Evolutionary conservation across 2,888 invertebrate species (phyloP), one percentile per base, ranked within the genome.

Genomic region (Nomada ferruginata): DNA sequence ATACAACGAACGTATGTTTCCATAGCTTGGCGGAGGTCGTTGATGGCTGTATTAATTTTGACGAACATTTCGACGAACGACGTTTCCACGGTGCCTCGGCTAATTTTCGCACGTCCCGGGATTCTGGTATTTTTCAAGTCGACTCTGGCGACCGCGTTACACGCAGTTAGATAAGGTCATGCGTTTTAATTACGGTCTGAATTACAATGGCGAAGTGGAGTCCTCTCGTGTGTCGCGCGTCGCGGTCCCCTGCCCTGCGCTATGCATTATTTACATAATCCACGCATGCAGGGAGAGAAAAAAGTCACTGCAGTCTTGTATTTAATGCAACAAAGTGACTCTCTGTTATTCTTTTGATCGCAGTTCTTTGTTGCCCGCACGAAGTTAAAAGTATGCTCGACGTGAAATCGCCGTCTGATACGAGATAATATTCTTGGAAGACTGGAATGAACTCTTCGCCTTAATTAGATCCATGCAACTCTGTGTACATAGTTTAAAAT

Each of bases 121-220:
- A 64, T 13, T 11, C 29, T 55, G 7, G 55, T 53, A 76, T 72
- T 79, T 79, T 82, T 70, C 68, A 23, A 44, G n/a, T 72, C 47
- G 53, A 26, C n/a, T 13, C 42, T 15, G 47, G 36, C 53, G 63
- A 23, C 42, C 47, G 61, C 44, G 76, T 78, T 79, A 84, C 75
- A 65, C 75, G 63, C 65, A 78, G 77, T 77, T 68, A 69, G 70
- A 80, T 76, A 80, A 82, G 65, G 65, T 78, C 79, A 74, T 79
- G 79, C 74, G 76, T 86, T 87, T 87, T 86, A 85, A 87, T 87
- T 86, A 84, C 68, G 57, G 47, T 20, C 42, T 81, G 82, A 80
- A 76, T 76, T 79, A 77, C 69, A 65, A 70, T 65, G 18, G 57
- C 53, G 42, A 59, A 36, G 75, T 74, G 44, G 70, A 76, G 71